A percentile compares a stretch with the other conserved stretches of the same genome.
phyloP scores from a whole-genome alignment of 2,888 invertebrate genomes.

The Apotomis turbidana region DNA sequence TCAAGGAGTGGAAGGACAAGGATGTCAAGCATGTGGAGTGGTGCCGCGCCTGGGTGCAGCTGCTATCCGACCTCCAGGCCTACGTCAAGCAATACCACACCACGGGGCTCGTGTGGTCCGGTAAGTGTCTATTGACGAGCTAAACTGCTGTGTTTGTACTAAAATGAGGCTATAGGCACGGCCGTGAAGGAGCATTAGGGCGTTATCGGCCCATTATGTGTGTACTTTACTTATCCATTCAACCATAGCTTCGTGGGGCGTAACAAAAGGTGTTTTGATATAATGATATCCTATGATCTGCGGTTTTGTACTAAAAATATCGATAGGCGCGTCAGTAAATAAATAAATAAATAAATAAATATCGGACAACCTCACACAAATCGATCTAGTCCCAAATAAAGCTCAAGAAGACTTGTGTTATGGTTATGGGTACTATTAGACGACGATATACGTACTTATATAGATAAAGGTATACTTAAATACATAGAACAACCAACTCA shows the following conservation, averaged over 20 bases:
- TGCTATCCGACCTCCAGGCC: constrained; percentile 92
- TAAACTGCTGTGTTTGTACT: not conserved
- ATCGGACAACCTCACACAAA: no score
- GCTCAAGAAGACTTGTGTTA: no score
- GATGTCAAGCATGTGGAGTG: constrained; percentile 96
- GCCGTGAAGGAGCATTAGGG: not conserved
- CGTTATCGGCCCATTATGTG: not conserved
- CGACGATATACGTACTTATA: no score
- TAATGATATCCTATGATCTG: not conserved
- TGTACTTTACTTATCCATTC: not conserved
- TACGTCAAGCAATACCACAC: constrained; percentile 98
- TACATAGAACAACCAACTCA: no score
- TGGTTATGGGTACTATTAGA: no score
- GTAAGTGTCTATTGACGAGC: constrained; percentile 72
- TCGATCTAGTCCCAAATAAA: no score
- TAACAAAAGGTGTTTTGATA: constrained; percentile 19
- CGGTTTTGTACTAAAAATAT: constrained; percentile 5
- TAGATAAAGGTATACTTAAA: no score
- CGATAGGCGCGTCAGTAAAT: not conserved
- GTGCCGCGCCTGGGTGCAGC: constrained; percentile 96
- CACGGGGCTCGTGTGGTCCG: constrained; percentile 97
- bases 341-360: no score
- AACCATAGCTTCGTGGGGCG: constrained; percentile 2
- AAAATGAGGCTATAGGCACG: not conserved
- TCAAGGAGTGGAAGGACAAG: constrained; percentile 99